These are phyloP conservation scores for Brachionus sp. DNA, from an alignment of 1,140 invertebrate species.

Conservation along the genomic window DNA sequence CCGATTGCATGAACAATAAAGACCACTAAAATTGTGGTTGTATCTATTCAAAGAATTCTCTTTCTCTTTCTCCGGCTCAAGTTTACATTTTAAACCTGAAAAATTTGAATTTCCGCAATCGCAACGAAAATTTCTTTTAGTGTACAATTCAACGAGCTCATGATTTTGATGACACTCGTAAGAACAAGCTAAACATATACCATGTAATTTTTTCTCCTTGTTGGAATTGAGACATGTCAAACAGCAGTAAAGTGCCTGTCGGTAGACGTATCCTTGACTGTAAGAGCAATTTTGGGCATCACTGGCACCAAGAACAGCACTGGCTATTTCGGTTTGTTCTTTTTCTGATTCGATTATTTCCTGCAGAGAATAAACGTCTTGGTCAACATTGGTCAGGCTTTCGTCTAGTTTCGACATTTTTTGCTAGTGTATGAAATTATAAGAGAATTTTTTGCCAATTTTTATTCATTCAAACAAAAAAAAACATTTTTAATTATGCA, in stretches of 20 bases:
- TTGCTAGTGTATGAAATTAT: background rate
- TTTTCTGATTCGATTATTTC: constrained; percentile 39
- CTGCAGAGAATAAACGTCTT: constrained; percentile 25
- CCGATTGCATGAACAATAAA: constrained; percentile 86
- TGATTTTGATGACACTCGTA: constrained; percentile 92
- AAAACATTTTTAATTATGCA: background rate
- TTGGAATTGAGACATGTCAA: constrained; percentile 71
- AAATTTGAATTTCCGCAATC: constrained; percentile 93
- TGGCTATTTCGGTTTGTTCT: constrained; percentile 37
- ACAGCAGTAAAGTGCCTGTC: constrained; percentile 93
- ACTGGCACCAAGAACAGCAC: constrained; percentile 18
- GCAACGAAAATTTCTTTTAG: constrained; percentile 89
- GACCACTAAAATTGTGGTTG: constrained; percentile 76
- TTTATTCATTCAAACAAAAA: background rate
- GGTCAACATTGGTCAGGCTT: background rate
- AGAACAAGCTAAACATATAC: constrained; percentile 81
- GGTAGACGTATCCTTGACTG: constrained; percentile 78
- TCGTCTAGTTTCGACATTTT: background rate
- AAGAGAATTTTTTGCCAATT: background rate
- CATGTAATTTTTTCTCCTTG: constrained; percentile 59
- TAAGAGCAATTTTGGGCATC: constrained; percentile 41
- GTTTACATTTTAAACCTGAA: constrained; percentile 52
- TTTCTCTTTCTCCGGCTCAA: constrained; percentile 48
- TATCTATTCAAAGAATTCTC: constrained; percentile 54
- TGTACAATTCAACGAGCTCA: constrained; percentile 91